Evolutionary conservation across 2,797 vertebrate genomes (phyloP), one percentile per base, ranked within the genome.

Genomic region (Malurus splendens): DNA sequence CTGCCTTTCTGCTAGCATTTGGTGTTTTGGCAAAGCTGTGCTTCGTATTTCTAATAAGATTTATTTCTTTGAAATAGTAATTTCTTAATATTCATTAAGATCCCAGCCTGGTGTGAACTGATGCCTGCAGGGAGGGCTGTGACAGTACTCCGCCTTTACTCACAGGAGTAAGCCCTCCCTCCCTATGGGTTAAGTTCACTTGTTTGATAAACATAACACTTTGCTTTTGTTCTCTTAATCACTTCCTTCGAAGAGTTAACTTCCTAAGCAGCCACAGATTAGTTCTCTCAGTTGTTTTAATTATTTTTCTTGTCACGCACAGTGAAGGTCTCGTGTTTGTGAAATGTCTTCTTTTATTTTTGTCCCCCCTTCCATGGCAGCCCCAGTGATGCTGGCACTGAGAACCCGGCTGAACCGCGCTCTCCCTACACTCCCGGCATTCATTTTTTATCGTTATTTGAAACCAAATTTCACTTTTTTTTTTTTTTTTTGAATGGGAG

Each of bases 301-400:
- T 97, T 97, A 96, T 96, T 96, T 96, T 97, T 97, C 97, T 95
- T 52, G 91, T 97, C 97, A 97, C 96, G 94, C 92, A 47, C 96
- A 19, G 94, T 51, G 91, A 93, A 97, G 90, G 96, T 90, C 93
- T 95, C 92, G 83, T 93, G 76, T 97, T 96, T 95, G 95, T 96
- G 93, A 96, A 96, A 95, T 95, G 93, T 89, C 80, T 79, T 89
- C 41, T 82, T 72, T 83, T 45, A 61, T 64, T 82, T 66, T 62
- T 74, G 60, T 77, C 67, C 94, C 81, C 81, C 68, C 38, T 86
- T 87, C 68, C 76, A 8, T 47, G 80, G 92, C 95, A 89, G 93
- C 90, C 86, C 93, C 93, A 72, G 95, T 90, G 95, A 93, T 79
- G 89, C 91, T 91, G 96, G 90, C 90, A 64, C 82, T 71, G 91